A percentile compares a stretch with the other conserved stretches of the same genome.
These are phyloP conservation scores for Tokudaia tokunoshimensis DNA, from an alignment of 2,797 vertebrate species.

Conservation along the genomic window DNA sequence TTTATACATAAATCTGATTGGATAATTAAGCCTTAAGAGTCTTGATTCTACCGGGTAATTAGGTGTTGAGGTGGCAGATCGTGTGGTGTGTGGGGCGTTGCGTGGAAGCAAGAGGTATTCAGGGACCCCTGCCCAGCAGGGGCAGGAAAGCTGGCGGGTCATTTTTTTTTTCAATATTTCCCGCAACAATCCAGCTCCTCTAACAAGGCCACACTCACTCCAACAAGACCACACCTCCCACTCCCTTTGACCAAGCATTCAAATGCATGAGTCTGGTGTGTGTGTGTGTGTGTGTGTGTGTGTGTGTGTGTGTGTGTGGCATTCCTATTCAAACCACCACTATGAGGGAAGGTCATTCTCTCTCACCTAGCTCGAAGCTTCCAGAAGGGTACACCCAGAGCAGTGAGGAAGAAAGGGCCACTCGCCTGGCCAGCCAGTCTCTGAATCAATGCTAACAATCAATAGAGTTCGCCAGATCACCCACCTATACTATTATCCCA, in stretches of 20 bases:
- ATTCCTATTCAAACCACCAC: not conserved
- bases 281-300: not conserved
- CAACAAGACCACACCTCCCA: not conserved
- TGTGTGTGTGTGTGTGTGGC: not conserved
- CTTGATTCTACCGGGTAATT: too few species aligned
- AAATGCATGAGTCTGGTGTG: not conserved
- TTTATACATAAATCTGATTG: too few species aligned
- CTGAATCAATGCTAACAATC: not conserved
- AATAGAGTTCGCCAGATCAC: not conserved
- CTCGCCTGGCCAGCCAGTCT: not conserved
- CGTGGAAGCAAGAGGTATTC: too few species aligned
- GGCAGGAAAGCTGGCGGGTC: too few species aligned
- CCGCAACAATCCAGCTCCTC: not conserved
- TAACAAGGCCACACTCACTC: not conserved
- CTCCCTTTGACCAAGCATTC: not conserved
- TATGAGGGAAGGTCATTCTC: not conserved
- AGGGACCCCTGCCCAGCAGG: too few species aligned
- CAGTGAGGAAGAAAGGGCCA: not conserved
- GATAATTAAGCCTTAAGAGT: too few species aligned
- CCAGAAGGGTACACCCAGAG: not conserved
- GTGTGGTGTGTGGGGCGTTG: too few species aligned
- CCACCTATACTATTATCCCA: too few species aligned
- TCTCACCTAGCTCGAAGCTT: not conserved
- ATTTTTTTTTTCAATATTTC: too few species aligned
- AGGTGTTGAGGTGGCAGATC: too few species aligned